These are phyloP conservation scores for Pseudeuparius sepicola DNA, from an alignment of 2,888 invertebrate genomes.

Conservation along the genomic window DNA sequence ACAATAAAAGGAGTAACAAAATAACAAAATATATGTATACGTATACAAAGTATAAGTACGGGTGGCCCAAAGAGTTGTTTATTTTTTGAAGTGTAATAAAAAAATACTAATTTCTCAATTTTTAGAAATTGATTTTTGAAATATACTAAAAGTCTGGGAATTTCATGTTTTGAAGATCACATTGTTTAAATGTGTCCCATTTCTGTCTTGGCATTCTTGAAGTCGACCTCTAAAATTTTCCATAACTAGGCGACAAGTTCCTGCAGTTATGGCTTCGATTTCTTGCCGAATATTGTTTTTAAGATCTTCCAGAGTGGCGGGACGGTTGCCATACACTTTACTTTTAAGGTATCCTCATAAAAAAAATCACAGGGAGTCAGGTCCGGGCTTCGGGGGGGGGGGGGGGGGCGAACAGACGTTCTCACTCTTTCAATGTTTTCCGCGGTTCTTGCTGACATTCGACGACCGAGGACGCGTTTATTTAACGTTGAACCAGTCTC, in stretches of 20 bases:
- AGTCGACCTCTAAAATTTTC: constrained; percentile 14
- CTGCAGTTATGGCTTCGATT: constrained; percentile 15
- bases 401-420: background rate
- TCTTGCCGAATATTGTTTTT: constrained; percentile 15
- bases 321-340: constrained; percentile 10
- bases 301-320: constrained; percentile 15
- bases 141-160: constrained; percentile 12
- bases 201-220: too few relatives aligned
- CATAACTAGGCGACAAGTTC: constrained; percentile 12
- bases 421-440: too few relatives aligned
- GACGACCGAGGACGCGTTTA: too few relatives aligned
- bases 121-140: too few relatives aligned
- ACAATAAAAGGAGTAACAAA: too few relatives aligned
- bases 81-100: too few relatives aligned
- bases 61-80: too few relatives aligned
- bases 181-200: constrained; percentile 16
- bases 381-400: constrained; percentile 10
- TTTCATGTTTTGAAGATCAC: constrained; percentile 11
- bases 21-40: too few relatives aligned
- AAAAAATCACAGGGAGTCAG: constrained; percentile 11
- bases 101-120: too few relatives aligned
- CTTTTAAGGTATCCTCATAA: constrained; percentile 13
- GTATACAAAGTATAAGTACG: too few relatives aligned
- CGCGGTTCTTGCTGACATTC: too few relatives aligned
- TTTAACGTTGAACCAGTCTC: too few relatives aligned